phyloP scores from a whole-genome alignment of 2,113 vertebrate genomes.

The Pelobates fuscus region DNA sequence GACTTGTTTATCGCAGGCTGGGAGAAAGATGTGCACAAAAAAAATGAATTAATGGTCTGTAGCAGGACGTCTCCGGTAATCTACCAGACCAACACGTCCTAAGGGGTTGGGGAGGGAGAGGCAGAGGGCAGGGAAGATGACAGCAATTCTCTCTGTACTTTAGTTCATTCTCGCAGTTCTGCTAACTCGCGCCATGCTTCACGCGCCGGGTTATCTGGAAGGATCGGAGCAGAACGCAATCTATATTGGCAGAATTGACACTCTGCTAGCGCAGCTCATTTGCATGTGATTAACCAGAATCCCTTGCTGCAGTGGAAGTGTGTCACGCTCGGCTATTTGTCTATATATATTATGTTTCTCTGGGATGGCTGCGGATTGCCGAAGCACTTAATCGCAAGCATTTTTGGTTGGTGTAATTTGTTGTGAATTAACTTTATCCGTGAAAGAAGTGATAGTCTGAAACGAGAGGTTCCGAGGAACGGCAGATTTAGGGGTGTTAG shows the following conservation, averaged over 20 bases:
- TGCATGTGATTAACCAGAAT: neutral
- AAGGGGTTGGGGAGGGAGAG: neutral
- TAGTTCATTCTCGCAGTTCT: neutral
- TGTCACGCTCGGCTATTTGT: no score
- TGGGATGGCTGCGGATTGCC: no score
- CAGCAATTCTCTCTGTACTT: neutral
- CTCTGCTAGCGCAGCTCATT: neutral
- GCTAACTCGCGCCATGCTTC: neutral
- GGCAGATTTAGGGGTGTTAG: no score
- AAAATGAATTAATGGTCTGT: conserved; percentile 14
- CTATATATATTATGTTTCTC: no score
- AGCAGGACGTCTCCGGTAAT: conserved; percentile 18
- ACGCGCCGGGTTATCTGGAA: neutral
- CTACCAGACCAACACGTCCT: conserved; percentile 2
- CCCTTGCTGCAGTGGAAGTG: neutral
- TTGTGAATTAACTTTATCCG: no score
- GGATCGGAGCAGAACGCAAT: neutral
- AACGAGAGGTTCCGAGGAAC: no score
- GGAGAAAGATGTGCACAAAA: conserved; percentile 1
- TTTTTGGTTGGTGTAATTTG: no score
- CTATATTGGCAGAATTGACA: neutral
- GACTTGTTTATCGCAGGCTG: conserved; percentile 31
- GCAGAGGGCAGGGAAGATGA: neutral
- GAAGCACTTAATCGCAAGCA: no score
- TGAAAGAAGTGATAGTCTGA: no score